phyloP scores from a whole-genome alignment of 92 coral and sea anemone genomes.

The Epizoanthus rinbou region DNA sequence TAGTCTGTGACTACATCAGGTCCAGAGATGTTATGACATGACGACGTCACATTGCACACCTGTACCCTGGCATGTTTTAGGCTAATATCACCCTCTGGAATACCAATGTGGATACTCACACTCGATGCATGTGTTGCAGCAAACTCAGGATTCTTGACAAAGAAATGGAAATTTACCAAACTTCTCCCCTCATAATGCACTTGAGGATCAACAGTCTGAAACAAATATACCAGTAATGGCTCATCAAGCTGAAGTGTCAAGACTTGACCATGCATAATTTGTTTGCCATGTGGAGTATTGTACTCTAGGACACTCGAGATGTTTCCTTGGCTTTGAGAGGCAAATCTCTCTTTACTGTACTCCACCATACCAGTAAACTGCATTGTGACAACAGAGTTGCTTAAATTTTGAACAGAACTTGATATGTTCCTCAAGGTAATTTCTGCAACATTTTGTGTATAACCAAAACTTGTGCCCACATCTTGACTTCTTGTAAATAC shows the following conservation, averaged over 20 bases:
- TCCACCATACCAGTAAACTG: conserved; percentile 61
- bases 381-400: conserved; percentile 50
- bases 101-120: conserved; percentile 37
- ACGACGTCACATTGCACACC: conserved; percentile 41
- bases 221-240: conserved; percentile 59
- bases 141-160: conserved; percentile 68
- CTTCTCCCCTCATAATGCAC: conserved; percentile 68
- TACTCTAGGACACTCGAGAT: conserved; percentile 58
- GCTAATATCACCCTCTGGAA: conserved; percentile 43
- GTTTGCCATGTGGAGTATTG: conserved; percentile 52
- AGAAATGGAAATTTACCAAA: conserved; percentile 34
- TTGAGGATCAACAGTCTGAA: conserved; percentile 30
- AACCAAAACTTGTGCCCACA: conserved; percentile 42
- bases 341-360: conserved; percentile 39
- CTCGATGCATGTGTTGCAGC: conserved; percentile 64
- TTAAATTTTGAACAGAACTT: conserved; percentile 37
- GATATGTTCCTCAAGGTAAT: conserved; percentile 66
- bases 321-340: conserved; percentile 65
- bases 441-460: conserved; percentile 55
- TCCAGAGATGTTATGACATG: conserved; percentile 13
- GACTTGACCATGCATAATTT: conserved; percentile 38
- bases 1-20: conserved; percentile 12
- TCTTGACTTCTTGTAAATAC: conserved; percentile 37
- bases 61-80: conserved; percentile 23
- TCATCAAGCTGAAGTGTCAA: conserved; percentile 67